Conservation (phyloP, 2,888 invertebrate genomes). For the Autographa gamma region DNA sequence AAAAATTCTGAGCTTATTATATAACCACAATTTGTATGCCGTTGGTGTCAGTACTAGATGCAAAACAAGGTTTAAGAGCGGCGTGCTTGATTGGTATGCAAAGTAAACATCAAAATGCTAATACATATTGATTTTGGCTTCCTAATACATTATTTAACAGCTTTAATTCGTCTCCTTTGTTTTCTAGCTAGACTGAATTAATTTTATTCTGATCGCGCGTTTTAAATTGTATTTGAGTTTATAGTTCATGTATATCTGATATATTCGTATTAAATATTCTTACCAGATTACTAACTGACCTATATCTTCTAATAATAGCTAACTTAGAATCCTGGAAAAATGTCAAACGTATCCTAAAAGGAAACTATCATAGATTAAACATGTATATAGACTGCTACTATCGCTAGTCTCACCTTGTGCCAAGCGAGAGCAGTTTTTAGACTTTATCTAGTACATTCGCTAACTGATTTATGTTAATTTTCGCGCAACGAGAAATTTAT, state of each 20-base stretch:
- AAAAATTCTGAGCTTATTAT: background rate
- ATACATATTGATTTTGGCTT: too few species aligned
- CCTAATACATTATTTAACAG: conserved; percentile 1
- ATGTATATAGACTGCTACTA: too few species aligned
- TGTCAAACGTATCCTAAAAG: too few species aligned
- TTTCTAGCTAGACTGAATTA: background rate
- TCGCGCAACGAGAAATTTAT: too few species aligned
- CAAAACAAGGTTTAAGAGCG: background rate
- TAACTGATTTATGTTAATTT: too few species aligned
- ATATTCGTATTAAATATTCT: background rate
- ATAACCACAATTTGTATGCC: background rate
- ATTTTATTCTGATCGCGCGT: background rate
- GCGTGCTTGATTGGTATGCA: background rate
- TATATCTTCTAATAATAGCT: too few species aligned
- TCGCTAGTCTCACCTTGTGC: too few species aligned
- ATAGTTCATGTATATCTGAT: background rate
- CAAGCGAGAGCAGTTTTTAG: too few species aligned
- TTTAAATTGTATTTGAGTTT: background rate
- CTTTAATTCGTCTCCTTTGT: background rate
- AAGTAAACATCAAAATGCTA: background rate
- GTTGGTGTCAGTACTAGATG: background rate
- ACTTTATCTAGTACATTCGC: too few species aligned
- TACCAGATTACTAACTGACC: background rate
- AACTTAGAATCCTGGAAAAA: too few species aligned
- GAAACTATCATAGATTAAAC: too few species aligned